These are phyloP conservation scores for Bombus sibiricus DNA, from an alignment of 1,140 invertebrate genomes.

Conservation along the genomic window DNA sequence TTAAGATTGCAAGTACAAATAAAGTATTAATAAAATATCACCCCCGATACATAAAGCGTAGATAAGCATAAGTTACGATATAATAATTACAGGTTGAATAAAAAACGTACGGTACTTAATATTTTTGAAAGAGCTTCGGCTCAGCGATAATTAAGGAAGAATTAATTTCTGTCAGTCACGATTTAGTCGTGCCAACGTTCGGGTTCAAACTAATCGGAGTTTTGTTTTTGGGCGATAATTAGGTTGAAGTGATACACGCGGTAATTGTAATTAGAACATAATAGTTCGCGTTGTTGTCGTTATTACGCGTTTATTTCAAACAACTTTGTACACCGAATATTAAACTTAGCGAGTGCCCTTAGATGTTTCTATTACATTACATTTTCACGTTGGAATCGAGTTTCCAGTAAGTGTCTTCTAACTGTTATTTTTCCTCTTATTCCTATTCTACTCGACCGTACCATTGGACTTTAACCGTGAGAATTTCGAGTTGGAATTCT, in stretches of 20 bases:
- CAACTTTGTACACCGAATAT: background rate
- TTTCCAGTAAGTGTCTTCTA: background rate
- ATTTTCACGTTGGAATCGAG: background rate
- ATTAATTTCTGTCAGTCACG: no score
- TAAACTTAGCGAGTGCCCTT: background rate
- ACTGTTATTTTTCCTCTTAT: no score
- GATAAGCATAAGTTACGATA: no score
- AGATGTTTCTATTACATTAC: background rate
- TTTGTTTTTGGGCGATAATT: background rate
- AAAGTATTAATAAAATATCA: no score
- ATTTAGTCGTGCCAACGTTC: background rate
- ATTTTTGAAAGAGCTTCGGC: no score
- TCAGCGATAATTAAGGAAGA: no score
- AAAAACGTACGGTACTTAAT: no score
- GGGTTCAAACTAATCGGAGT: background rate
- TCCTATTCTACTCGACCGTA: background rate
- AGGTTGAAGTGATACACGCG: background rate
- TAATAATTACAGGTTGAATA: no score
- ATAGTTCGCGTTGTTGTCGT: background rate
- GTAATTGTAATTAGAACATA: background rate
- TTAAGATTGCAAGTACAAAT: no score
- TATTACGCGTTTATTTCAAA: background rate
- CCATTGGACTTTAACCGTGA: no score
- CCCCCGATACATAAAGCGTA: no score
- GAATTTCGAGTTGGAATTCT: no score